phyloP scores from a whole-genome alignment of 30 jellyfish, hydroid and myxozoan genomes.

The Aurelia aurita complex sp. Pacific region DNA sequence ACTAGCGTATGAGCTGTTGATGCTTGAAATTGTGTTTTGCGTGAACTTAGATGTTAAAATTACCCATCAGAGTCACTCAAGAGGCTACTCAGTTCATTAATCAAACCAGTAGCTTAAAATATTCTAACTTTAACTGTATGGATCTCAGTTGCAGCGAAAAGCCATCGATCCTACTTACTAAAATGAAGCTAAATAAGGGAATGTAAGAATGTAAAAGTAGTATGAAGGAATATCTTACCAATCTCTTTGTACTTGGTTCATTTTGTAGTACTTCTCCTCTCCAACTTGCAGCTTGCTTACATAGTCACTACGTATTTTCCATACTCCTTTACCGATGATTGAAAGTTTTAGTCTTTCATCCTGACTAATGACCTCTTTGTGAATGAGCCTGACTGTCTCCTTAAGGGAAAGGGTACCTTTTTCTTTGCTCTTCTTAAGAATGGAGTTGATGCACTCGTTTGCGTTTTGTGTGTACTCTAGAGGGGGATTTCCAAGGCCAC shows the following conservation, averaged over 20 bases:
- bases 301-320: neutral
- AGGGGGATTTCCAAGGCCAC: conserved; percentile 68
- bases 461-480: conserved; percentile 18
- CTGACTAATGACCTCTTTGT: conserved; percentile 22
- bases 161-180: too few species aligned
- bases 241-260: conserved; percentile 10
- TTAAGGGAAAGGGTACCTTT: conserved; percentile 7
- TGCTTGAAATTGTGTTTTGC: too few species aligned
- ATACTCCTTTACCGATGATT: neutral
- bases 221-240: neutral
- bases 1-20: too few species aligned
- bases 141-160: too few species aligned
- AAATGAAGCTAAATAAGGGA: too few species aligned
- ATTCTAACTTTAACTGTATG: too few species aligned
- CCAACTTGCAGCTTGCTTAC: too few species aligned
- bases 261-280: conserved; percentile 9
- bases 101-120: too few species aligned
- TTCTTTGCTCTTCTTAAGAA: conserved; percentile 8
- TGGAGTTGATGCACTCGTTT: conserved; percentile 27
- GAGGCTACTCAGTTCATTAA: too few species aligned
- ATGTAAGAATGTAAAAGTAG: too few species aligned
- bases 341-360: neutral
- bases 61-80: too few species aligned
- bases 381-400: conserved; percentile 39
- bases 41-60: too few species aligned